phyloP scores from a whole-genome alignment of 2,797 vertebrate genomes.

The Staurois parvus region DNA sequence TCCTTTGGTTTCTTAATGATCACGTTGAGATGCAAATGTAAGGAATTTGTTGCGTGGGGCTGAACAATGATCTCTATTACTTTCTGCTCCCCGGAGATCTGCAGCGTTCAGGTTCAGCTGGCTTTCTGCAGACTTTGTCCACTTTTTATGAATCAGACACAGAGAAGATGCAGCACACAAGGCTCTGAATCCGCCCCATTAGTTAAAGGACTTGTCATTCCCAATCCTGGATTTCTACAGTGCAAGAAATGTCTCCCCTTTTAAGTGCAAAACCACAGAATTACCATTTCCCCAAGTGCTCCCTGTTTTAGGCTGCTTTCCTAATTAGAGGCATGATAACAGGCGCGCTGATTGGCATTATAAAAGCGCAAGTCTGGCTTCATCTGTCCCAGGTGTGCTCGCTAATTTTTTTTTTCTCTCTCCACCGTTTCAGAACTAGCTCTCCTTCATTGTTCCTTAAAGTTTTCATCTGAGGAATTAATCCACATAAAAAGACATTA shows the following conservation, averaged over 20 bases:
- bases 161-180: neutral
- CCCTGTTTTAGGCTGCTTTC: slow-evolving; percentile 86
- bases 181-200: slow-evolving; percentile 72
- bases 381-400: slow-evolving; percentile 87
- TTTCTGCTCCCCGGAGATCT: neutral
- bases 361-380: slow-evolving; percentile 89
- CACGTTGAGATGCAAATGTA: slow-evolving; percentile 10
- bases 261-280: slow-evolving; percentile 90
- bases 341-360: slow-evolving; percentile 93
- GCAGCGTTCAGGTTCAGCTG: no score
- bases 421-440: slow-evolving; percentile 69
- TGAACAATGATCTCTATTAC: slow-evolving; percentile 11
- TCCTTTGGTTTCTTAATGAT: neutral
- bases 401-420: slow-evolving; percentile 78
- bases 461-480: slow-evolving; percentile 93
- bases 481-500: slow-evolving; percentile 93
- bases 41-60: neutral
- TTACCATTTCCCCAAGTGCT: slow-evolving; percentile 90
- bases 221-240: slow-evolving; percentile 79
- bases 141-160: neutral
- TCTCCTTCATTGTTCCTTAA: slow-evolving; percentile 86
- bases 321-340: slow-evolving; percentile 92
- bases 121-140: neutral
- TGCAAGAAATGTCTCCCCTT: slow-evolving; percentile 83
- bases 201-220: slow-evolving; percentile 84